Percentiles rank a stretch among this genome's conserved stretches.
Evolutionary conservation across 2,888 invertebrate species (phyloP).

Genomic region (Sisyra nigra): DNA sequence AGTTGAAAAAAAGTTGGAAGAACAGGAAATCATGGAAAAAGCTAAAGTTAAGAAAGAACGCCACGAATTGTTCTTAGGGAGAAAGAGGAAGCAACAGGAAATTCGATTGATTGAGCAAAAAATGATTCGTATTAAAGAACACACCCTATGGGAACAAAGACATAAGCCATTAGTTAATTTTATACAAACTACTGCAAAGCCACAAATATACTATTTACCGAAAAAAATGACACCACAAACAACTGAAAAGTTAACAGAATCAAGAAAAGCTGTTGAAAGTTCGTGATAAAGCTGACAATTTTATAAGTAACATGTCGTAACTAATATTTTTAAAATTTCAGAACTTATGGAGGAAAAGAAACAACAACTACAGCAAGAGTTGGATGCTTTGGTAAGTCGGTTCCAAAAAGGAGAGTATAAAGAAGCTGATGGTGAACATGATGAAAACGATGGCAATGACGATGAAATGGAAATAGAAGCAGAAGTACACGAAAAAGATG

Average conservation of each 20-base stretch:
- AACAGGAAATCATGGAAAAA: slow-evolving; percentile 73
- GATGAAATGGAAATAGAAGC: neutral
- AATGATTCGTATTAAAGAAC: slow-evolving; percentile 74
- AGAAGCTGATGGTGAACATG: slow-evolving; percentile 15
- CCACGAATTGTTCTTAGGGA: slow-evolving; percentile 66
- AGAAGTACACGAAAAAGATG: neutral
- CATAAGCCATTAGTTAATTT: slow-evolving; percentile 64
- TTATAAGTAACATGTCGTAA: too few species aligned
- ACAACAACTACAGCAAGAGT: slow-evolving; percentile 43
- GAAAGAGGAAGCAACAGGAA: slow-evolving; percentile 76
- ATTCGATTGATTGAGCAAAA: slow-evolving; percentile 81
- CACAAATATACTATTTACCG: slow-evolving; percentile 78
- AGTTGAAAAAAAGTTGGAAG: slow-evolving; percentile 88
- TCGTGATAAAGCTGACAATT: slow-evolving; percentile 22
- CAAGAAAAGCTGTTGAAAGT: slow-evolving; percentile 48
- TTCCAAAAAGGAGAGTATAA: slow-evolving; percentile 20
- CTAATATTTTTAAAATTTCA: slow-evolving; percentile 20
- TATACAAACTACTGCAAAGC: slow-evolving; percentile 75
- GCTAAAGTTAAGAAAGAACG: slow-evolving; percentile 71
- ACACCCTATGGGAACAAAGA: slow-evolving; percentile 72
- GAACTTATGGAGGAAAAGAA: slow-evolving; percentile 47
- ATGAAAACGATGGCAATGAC: slow-evolving; percentile 13
- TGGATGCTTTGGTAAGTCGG: slow-evolving; percentile 43
- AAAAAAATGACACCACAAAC: slow-evolving; percentile 56
- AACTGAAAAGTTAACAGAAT: slow-evolving; percentile 45